Percentiles rank a stretch among this genome's conserved stretches.
These are phyloP conservation scores for Perodicticus potto DNA, from an alignment of 2,797 vertebrate species.

Conservation along the genomic window DNA sequence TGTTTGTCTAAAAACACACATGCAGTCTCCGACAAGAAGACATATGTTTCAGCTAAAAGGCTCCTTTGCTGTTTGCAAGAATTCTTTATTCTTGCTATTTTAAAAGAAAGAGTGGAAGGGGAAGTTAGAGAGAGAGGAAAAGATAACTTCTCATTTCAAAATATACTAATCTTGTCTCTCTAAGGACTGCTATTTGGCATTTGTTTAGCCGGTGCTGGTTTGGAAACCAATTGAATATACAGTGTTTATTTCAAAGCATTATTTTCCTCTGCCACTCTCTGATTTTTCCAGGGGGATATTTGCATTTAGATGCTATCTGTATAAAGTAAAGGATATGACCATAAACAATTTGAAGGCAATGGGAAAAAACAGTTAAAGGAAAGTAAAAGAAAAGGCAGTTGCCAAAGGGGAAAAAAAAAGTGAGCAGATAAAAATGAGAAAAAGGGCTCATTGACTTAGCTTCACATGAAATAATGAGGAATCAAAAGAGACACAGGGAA, in stretches of 20 bases:
- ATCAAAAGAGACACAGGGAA: constrained; percentile 59
- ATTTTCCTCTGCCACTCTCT: constrained; percentile 76
- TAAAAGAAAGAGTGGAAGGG: constrained; percentile 42
- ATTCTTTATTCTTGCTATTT: constrained; percentile 64
- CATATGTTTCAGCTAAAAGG: constrained; percentile 22
- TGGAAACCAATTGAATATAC: constrained; percentile 78
- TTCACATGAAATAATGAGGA: constrained; percentile 62
- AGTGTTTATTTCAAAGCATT: constrained; percentile 73
- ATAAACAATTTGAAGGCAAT: constrained; percentile 77
- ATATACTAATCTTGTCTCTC: constrained; percentile 64
- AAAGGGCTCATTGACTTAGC: constrained; percentile 6
- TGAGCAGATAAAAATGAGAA: constrained; percentile 63
- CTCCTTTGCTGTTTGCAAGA: constrained; percentile 47
- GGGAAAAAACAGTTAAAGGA: constrained; percentile 73
- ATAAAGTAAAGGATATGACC: constrained; percentile 78
- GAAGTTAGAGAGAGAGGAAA: constrained; percentile 46
- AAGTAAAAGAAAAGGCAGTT: constrained; percentile 67
- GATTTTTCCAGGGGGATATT: constrained; percentile 82
- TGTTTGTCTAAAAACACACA: constrained; percentile 67
- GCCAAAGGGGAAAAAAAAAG: constrained; percentile 18
- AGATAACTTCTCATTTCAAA: constrained; percentile 73
- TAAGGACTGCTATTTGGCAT: constrained; percentile 70
- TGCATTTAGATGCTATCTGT: constrained; percentile 82
- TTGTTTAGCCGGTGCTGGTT: constrained; percentile 75
- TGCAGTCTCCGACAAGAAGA: constrained; percentile 32